Base-by-base conservation (phyloP, 2,797 vertebrate species). In the Urosaurus nigricauda region DNA sequence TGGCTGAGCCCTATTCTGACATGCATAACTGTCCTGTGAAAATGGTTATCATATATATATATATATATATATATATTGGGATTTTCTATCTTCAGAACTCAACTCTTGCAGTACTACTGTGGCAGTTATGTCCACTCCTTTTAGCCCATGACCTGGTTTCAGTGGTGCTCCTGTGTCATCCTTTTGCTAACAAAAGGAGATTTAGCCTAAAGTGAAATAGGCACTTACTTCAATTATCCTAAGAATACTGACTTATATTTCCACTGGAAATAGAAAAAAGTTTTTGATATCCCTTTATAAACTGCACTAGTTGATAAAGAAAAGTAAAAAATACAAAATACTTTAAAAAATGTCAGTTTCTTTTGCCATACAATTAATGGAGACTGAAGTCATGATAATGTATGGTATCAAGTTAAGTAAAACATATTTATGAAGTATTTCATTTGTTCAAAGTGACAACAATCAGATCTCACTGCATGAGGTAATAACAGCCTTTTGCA, bases 211-310 rank as follows among this genome's bases (percentile, higher is more conserved):
- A 90, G 78, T 84, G 37, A 75, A 24, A 83, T 35, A 92, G 68
- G 87, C 85, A 71, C 80, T 94, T 92, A 89, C 86, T 88, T 90
- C 88, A 88, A 91, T 93, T 92, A 86, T 79, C 91, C 35, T 85
- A 84, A 92, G 26, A 29, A 2, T 88, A 94, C 83, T 93, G 91
- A 94, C 91, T 93, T 87, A 83, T 90, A 47, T 26, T 88, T 92
- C 37, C 82, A 0, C 87, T 85, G 94, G 84, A 86, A 91, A 92
- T 93, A 65, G 73, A 68, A 92, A 14, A 77, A 92, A 91, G 16
- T 70, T 91, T 93, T 79, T 90, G 81, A 93, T 58, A 91, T 12
- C 40, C 29, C 91, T 58, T 1, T 35, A 84, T 29, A 88, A 73
- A 91, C 80, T 37, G 4, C 0, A 7, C 86, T 89, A 40, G 2